phyloP scores from a whole-genome alignment of 1,140 invertebrate genomes.

The Anoplolepis gracilipes region DNA sequence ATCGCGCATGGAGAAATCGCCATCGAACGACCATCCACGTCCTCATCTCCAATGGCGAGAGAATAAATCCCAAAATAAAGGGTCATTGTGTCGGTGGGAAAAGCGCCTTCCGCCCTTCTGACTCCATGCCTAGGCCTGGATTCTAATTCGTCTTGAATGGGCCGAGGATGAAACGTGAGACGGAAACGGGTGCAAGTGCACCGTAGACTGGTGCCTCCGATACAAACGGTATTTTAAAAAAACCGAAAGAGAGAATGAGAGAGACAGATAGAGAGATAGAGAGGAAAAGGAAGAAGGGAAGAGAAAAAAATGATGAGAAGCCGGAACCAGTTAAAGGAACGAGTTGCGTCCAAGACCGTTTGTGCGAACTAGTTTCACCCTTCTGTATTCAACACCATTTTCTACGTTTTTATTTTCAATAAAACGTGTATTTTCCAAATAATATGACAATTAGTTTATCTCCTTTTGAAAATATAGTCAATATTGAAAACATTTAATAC shows the following conservation, averaged over 20 bases:
- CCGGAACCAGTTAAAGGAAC: slow-evolving; percentile 78
- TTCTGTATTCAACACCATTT: slow-evolving; percentile 39
- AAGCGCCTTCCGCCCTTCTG: slow-evolving; percentile 76
- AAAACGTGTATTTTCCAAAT: slow-evolving; percentile 30
- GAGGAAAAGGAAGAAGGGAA: slow-evolving; percentile 63
- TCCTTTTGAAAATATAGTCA: neutral
- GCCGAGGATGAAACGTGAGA: slow-evolving; percentile 80
- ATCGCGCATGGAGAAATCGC: slow-evolving; percentile 22
- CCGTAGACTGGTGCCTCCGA: slow-evolving; percentile 27
- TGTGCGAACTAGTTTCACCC: slow-evolving; percentile 39
- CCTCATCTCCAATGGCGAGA: slow-evolving; percentile 1
- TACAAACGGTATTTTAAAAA: slow-evolving; percentile 64
- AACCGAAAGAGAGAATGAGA: neutral
- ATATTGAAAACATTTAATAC: neutral
- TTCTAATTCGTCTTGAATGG: slow-evolving; percentile 75
- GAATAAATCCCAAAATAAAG: slow-evolving; percentile 63
- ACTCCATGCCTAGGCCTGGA: slow-evolving; percentile 53
- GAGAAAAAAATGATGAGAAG: slow-evolving; percentile 69
- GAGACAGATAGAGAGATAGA: neutral
- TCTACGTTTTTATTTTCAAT: slow-evolving; percentile 38
- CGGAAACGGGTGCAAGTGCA: slow-evolving; percentile 82
- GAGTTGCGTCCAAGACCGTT: slow-evolving; percentile 48
- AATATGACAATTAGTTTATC: neutral
- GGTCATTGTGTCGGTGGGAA: slow-evolving; percentile 76
- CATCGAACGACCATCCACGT: slow-evolving; percentile 33